Percentiles rank a stretch among this genome's conserved stretches.
Conservation (phyloP, 2,888 invertebrate genomes). For the Lasioglossum marginatum region DNA sequence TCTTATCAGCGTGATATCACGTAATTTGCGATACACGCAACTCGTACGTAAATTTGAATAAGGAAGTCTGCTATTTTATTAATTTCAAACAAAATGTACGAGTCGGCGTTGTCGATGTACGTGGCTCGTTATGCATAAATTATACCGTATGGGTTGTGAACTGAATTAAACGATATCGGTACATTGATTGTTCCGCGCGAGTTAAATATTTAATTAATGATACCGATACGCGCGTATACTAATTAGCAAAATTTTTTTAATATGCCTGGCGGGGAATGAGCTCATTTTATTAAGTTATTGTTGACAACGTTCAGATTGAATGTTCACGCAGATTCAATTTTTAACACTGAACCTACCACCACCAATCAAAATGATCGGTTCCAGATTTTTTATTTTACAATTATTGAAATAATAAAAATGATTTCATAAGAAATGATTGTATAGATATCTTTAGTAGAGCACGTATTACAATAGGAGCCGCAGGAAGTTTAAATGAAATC, state of each 20-base stretch:
- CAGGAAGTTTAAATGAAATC: too few species aligned
- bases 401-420: too few species aligned
- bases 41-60: neutral
- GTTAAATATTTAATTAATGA: conserved; percentile 1
- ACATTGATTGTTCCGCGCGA: neutral
- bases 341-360: too few species aligned
- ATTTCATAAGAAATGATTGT: too few species aligned
- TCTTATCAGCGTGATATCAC: conserved; percentile 33
- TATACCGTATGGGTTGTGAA: neutral
- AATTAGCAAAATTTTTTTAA: neutral
- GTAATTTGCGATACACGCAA: neutral
- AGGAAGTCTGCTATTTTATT: neutral
- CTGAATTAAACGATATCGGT: neutral
- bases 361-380: too few species aligned
- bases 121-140: neutral
- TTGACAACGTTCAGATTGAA: neutral
- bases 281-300: neutral
- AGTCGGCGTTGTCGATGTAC: neutral
- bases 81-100: neutral
- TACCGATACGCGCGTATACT: neutral
- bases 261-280: too few species aligned
- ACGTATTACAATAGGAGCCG: too few species aligned
- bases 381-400: too few species aligned
- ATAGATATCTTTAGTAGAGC: too few species aligned
- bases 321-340: neutral